Evolutionary conservation across 1,140 invertebrate species (phyloP), one percentile per base, ranked within the genome.

Genomic region (Megathymus violae): DNA sequence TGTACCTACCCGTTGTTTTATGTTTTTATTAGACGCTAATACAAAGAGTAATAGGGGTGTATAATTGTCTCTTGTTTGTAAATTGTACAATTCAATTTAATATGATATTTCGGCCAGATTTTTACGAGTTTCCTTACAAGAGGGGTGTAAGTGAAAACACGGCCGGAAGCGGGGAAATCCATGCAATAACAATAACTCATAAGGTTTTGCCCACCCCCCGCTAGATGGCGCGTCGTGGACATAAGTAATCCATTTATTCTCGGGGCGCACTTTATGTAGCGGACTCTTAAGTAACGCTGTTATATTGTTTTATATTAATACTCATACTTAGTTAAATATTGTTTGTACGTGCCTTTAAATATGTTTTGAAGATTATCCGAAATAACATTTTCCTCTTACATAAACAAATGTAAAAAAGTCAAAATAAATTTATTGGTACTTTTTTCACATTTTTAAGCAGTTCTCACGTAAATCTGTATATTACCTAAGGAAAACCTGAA

Each of bases 191-290:
- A 88, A 87, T 90, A 89, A 90, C 79, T 90, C 85, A 90, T 84
- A 85, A 36, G 76, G 84, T 82, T 81, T 69, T 80, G 44, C 71
- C 69, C 69, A 68, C 85, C 87, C 88, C 85, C 85, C 85, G 78
- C 86, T 82, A 90, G 88, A 90, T 90, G 85, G 80, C 78, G 80
- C 64, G 60, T 74, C 48, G 76, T 75, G 85, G 82, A 90, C 88
- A 90, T 80, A 88, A 90, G 83, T 90, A 88, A 90, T 90, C 88
- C 88, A 88, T 90, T 90, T 90, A 85, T 87, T 87, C 88, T 88
- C 80, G 80, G 82, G 83, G 85, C 71, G 85, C 80, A 68, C 66
- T 88, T 90, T 88, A 90, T 89, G 85, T 88, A 85, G 80, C 78
- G 76, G 73, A 81, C 83, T 88, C 85, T 82, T 89, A 88, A 86